Evolutionary conservation across 2,113 vertebrate genomes (phyloP), one percentile per base, ranked within the genome.

Genomic region (Empidonax traillii): DNA sequence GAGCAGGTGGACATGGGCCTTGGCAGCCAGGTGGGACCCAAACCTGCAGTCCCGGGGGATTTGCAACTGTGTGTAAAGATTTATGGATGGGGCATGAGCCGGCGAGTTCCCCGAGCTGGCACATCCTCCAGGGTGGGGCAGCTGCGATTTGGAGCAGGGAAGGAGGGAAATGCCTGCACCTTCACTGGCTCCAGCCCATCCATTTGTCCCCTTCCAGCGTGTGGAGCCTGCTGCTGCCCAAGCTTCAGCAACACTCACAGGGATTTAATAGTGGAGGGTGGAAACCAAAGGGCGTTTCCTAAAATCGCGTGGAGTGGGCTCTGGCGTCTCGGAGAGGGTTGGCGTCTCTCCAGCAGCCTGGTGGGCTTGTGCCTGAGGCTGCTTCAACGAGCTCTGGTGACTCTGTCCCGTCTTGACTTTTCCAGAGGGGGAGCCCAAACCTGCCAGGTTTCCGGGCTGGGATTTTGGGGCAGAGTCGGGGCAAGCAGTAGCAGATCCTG

Each of bases 251-350:
- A 3, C 41, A 31, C 49, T 55, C 25, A 15, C 27, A 7, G 51
- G 18, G 47, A 21, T 25, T 25, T 3, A 17, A 55, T 1, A 19
- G 27, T 17, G 10, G 4, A 5, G 53, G 66, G 53, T 1, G 3
- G 28, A 69, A 65, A 49, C 31, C 49, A 30, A 53, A 55, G 46
- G 21, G 62, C 16, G 56, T 28, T 94, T 79, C 66, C 66, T 62
- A 33, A 41, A 85, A 69, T 24, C 0, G 31, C 61, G 9, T 3
- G 8, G 18, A 5, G 47, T 27, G 51, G 69, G 82, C n/a, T 71
- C 10, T 71, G 82, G 74, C 53, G 5, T 10, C 68, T 43, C 1
- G 0, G 66, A 14, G 66, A 63, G 35, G 63, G 24, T 3, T 89
- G 85, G 88, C 62, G 6, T 14, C 21, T 41, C 5, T 18, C 75